Conservation (phyloP, 2,888 invertebrate genomes). For the Temnothorax ravouxi region DNA sequence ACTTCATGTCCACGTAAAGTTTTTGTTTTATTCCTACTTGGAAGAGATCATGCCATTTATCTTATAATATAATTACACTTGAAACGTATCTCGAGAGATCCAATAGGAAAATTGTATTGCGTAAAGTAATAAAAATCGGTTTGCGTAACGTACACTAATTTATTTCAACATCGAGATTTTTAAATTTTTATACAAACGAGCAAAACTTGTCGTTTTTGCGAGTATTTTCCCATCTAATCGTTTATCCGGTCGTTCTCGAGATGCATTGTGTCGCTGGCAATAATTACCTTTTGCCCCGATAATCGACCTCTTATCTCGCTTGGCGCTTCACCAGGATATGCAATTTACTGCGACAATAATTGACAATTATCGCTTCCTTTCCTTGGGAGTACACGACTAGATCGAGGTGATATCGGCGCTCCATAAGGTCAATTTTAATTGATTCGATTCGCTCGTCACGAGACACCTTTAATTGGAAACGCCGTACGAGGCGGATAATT, state of each 20-base stretch:
- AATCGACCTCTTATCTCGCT: conserved; percentile 76
- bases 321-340: conserved; percentile 62
- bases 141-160: conserved; percentile 4
- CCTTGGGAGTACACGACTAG: conserved; percentile 24
- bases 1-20: neutral
- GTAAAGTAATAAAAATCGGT: conserved; percentile 1
- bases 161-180: neutral
- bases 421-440: conserved; percentile 70
- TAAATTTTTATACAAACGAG: neutral
- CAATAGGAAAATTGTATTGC: neutral
- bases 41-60: conserved; percentile 1
- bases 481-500: conserved; percentile 67
- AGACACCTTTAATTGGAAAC: conserved; percentile 75
- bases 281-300: conserved; percentile 71
- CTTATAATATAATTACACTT: neutral
- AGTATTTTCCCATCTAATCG: conserved; percentile 1
- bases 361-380: conserved; percentile 77
- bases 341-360: conserved; percentile 76
- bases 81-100: conserved; percentile 11
- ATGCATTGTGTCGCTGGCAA: conserved; percentile 54
- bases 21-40: neutral
- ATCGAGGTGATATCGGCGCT: conserved; percentile 24
- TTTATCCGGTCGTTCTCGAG: conserved; percentile 25
- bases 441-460: conserved; percentile 68
- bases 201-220: neutral